Evolutionary conservation across 2,113 vertebrate genomes (phyloP).

Genomic region (Gulo gulo): DNA sequence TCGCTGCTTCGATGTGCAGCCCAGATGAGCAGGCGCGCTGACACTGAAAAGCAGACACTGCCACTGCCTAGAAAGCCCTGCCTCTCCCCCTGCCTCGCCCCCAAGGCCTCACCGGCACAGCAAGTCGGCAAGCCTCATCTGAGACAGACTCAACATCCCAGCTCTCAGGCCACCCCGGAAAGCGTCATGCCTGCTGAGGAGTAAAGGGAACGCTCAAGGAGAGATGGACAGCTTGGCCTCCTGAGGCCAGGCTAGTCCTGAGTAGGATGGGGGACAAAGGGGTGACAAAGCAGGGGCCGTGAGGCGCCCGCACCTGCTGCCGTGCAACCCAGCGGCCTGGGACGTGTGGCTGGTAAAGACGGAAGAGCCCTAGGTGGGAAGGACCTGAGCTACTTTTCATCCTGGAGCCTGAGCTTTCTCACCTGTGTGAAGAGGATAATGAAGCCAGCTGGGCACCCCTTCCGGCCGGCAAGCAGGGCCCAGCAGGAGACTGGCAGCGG

Average conservation of each 20-base stretch:
- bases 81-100: not conserved
- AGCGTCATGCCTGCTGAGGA: not conserved
- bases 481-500: not conserved
- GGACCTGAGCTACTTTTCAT: not conserved
- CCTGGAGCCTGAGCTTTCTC: not conserved
- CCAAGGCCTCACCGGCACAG: not conserved
- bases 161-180: not conserved
- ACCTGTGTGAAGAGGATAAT: not conserved
- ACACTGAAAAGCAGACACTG: not conserved
- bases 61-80: not conserved
- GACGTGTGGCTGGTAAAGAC: no score
- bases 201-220: not conserved
- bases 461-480: not conserved
- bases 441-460: not conserved
- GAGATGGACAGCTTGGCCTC: not conserved
- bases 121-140: not conserved
- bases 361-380: not conserved
- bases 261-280: not conserved
- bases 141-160: not conserved
- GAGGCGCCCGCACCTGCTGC: rapidly evolving
- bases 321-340: not conserved
- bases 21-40: not conserved
- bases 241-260: not conserved
- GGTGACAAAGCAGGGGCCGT: not conserved
- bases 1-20: not conserved